Base-by-base conservation (phyloP, 2,888 invertebrate genomes). In the Lasioglossum villosulum region DNA sequence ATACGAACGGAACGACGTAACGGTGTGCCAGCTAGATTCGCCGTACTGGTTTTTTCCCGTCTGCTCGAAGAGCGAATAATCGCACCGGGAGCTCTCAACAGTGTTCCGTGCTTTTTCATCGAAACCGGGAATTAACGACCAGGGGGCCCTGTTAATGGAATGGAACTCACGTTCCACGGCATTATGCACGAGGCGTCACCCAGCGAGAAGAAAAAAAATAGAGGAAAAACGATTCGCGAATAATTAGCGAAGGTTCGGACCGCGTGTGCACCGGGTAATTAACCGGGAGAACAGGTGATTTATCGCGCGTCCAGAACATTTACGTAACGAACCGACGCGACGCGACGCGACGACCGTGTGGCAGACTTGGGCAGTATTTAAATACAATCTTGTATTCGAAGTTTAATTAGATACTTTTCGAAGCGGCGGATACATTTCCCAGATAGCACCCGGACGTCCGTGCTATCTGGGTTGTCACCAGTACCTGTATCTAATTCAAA, bases 281-380 rank as follows among this genome's bases (percentile, higher is more conserved):
- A 89, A 88, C 86, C 75, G 80, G 80, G 78, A 56, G 75, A 86
- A 78, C 63, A 16, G 80, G 70, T 88, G 84, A 87, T 86, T 88
- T 84, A 90, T 87, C 86, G 82, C 68, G 42, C 45, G 75, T n/a
- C 48, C 48, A 12, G 23, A 23, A 8, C 59, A n/a, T 59, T 34
- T 48, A 37, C 66, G 75, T 30, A 78, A 84, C 48, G 59, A 63
- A 27, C 59, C 59, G 59, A 59, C 52, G 48, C 42, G 19, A 19
- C 66, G 8, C 56, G 56, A 27, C 23, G 19, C 14, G 8, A n/a
- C 10, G 12, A n/a, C 6, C 45, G 23, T 16, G 59, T 30, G 27
- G n/a, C n/a, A n/a, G n/a, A n/a, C n/a, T n/a, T n/a, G n/a, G n/a
- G n/a, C n/a, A n/a, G n/a, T n/a, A n/a, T n/a, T n/a, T n/a, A n/a